Percentiles rank a stretch among this genome's conserved stretches.
Conservation (phyloP, 2,797 vertebrate species). For the Siniperca undulata region DNA sequence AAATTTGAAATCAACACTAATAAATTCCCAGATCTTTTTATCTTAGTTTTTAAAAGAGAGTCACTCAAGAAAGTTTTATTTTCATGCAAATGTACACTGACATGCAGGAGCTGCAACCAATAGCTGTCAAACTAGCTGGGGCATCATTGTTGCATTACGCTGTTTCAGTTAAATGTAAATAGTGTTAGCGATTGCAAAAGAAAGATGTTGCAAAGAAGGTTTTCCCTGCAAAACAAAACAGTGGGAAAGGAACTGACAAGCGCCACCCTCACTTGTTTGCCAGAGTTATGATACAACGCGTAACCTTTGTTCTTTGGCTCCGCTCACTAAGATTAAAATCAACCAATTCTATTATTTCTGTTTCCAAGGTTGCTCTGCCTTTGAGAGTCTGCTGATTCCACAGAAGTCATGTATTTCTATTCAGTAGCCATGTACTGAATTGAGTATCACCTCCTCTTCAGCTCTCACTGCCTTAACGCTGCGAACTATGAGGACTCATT, state of each 20-base stretch:
- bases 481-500: slow-evolving; percentile 63
- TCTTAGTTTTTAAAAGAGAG: neutral
- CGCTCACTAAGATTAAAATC: neutral
- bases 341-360: neutral
- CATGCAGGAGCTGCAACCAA: neutral
- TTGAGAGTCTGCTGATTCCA: too few species aligned
- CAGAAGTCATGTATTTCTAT: too few species aligned
- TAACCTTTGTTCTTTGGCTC: neutral
- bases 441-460: neutral
- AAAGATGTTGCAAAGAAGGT: neutral
- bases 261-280: neutral
- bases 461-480: slow-evolving; percentile 23
- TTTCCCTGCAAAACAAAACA: neutral
- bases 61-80: neutral
- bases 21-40: neutral
- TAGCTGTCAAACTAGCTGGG: neutral
- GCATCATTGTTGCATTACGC: neutral
- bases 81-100: neutral
- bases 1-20: neutral
- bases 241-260: neutral
- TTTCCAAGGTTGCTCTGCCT: too few species aligned
- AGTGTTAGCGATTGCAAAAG: neutral
- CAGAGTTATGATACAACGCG: neutral
- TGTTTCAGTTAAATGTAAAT: neutral
- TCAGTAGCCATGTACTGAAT: neutral